Conservation (phyloP, 2,888 invertebrate species). For the Microchrysa polita region DNA sequence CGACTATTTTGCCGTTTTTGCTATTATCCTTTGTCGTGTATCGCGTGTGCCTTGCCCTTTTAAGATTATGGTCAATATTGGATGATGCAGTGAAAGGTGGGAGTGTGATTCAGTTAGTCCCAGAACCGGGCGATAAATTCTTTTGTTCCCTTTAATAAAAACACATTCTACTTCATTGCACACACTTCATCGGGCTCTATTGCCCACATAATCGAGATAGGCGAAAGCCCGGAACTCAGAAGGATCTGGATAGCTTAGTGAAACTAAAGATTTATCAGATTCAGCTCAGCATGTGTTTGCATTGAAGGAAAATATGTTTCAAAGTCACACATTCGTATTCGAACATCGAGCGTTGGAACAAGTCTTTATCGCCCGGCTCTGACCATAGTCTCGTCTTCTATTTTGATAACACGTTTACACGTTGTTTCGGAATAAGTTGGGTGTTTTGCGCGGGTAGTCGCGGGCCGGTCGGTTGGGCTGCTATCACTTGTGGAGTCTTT, state of each 20-base stretch:
- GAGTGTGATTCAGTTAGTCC: background rate
- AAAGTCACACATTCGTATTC: too few relatives aligned
- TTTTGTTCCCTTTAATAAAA: too few relatives aligned
- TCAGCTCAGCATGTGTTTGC: too few relatives aligned
- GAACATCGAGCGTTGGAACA: background rate
- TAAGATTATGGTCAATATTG: background rate
- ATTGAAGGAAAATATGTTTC: too few relatives aligned
- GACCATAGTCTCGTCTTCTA: background rate
- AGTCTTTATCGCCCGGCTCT: background rate
- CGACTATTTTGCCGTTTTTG: background rate
- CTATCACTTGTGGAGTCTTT: slow-evolving; percentile 5
- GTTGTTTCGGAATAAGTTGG: too few relatives aligned
- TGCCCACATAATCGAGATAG: too few relatives aligned
- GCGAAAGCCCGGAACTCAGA: too few relatives aligned
- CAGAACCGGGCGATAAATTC: background rate
- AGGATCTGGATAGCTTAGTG: too few relatives aligned
- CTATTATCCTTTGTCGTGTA: slow-evolving; percentile 3
- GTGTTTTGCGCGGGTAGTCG: background rate
- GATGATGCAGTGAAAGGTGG: background rate
- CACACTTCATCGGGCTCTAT: too few relatives aligned
- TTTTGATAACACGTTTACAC: slow-evolving; percentile 2
- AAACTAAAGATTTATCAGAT: too few relatives aligned
- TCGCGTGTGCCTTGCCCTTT: slow-evolving; percentile 21
- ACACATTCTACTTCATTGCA: too few relatives aligned
- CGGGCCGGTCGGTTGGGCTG: background rate